phyloP scores from a whole-genome alignment of 2,888 invertebrate species.

The Lithophane socia region DNA sequence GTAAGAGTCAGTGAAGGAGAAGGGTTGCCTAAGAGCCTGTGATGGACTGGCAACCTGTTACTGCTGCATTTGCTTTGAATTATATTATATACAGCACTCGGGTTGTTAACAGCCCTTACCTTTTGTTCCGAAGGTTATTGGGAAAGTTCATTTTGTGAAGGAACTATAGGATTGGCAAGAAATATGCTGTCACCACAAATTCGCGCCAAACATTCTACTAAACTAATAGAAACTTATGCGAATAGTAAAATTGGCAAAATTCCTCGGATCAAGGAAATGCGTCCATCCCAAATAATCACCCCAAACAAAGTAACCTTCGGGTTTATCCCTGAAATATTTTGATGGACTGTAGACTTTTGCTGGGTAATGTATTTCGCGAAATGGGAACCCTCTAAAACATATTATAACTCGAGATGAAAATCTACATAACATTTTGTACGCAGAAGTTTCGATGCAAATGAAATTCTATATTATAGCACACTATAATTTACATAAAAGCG shows the following conservation, averaged over 20 bases:
- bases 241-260: slow-evolving; percentile 47
- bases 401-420: slow-evolving; percentile 20
- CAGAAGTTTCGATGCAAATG: slow-evolving; percentile 28
- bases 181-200: slow-evolving; percentile 15
- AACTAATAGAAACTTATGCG: slow-evolving; percentile 36
- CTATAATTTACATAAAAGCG: slow-evolving; percentile 9
- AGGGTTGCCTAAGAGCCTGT: slow-evolving; percentile 48
- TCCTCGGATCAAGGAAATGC: slow-evolving; percentile 32
- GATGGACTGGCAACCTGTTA: slow-evolving; percentile 57
- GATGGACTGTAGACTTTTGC: slow-evolving; percentile 50
- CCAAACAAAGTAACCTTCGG: slow-evolving; percentile 46
- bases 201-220: slow-evolving; percentile 9
- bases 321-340: slow-evolving; percentile 54
- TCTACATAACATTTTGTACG: slow-evolving; percentile 24
- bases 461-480: slow-evolving; percentile 19
- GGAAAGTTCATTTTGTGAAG: slow-evolving; percentile 15
- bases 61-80: slow-evolving; percentile 34
- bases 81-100: slow-evolving; percentile 14
- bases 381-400: slow-evolving; percentile 40
- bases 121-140: background rate
- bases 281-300: slow-evolving; percentile 43
- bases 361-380: slow-evolving; percentile 34
- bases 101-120: background rate
- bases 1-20: slow-evolving; percentile 55
- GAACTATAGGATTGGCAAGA: background rate